These are phyloP conservation scores for Xanthia icteritia DNA, from an alignment of 2,888 invertebrate species.

Conservation along the genomic window DNA sequence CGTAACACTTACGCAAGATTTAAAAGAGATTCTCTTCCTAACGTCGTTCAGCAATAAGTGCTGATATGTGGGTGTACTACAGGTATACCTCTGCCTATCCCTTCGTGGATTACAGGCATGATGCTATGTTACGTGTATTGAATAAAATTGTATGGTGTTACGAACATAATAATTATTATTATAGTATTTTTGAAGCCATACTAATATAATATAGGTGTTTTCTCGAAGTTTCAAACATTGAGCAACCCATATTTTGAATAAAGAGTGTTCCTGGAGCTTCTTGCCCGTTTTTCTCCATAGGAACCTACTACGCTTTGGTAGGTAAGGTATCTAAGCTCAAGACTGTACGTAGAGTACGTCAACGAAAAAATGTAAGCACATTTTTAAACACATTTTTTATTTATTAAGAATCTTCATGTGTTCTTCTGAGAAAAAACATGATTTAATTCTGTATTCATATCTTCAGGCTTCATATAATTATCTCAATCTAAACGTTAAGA, in stretches of 20 bases:
- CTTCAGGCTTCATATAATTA: constrained; percentile 44
- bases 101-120: not conserved
- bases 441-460: constrained; percentile 46
- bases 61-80: too few relatives aligned
- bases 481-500: constrained; percentile 28
- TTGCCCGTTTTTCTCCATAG: too few relatives aligned
- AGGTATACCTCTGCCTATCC: too few relatives aligned
- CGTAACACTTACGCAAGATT: too few relatives aligned
- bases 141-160: too few relatives aligned
- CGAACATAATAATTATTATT: too few relatives aligned
- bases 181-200: not conserved
- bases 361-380: constrained; percentile 5
- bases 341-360: not conserved
- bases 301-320: too few relatives aligned
- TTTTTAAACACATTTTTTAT: constrained; percentile 22
- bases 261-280: too few relatives aligned
- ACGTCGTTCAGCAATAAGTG: too few relatives aligned
- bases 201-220: not conserved
- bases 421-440: constrained; percentile 37
- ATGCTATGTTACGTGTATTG: not conserved
- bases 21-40: too few relatives aligned
- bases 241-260: too few relatives aligned
- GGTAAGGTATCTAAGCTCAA: not conserved
- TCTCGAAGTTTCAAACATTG: too few relatives aligned
- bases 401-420: constrained; percentile 38